Conservation (phyloP, 2,888 invertebrate species). For the Buathra laborator region DNA sequence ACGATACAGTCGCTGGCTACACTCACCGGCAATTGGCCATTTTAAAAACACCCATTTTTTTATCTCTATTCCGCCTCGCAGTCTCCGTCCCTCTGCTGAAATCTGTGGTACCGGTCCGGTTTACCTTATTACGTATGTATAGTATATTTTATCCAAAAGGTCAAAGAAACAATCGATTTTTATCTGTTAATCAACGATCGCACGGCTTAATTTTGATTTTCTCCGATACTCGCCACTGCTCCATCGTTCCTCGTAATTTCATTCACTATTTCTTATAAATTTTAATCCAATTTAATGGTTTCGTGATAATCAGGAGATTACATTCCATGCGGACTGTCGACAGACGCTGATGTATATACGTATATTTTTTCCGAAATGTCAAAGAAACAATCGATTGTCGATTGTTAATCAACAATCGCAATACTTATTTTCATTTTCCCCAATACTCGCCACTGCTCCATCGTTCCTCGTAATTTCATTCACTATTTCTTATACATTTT, state of each 20-base stretch:
- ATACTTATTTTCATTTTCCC: neutral
- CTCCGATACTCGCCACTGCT: neutral
- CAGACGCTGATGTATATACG: neutral
- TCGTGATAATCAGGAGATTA: slow-evolving; percentile 20
- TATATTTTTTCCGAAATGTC: neutral
- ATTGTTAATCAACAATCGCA: neutral
- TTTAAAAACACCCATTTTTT: neutral
- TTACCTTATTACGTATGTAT: neutral
- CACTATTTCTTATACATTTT: neutral
- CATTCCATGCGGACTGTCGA: neutral
- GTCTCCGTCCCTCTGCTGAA: neutral
- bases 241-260: neutral
- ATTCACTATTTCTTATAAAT: neutral
- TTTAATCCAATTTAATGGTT: neutral
- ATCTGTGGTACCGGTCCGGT: neutral
- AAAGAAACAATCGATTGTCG: neutral
- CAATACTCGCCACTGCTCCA: neutral
- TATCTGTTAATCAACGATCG: neutral
- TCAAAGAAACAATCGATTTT: neutral
- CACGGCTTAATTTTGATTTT: neutral
- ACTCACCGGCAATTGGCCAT: neutral
- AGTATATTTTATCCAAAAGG: neutral
- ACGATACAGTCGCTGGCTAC: slow-evolving; percentile 11
- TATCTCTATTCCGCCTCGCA: neutral
- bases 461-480: neutral